Percentiles rank a stretch among this genome's conserved stretches.
These are phyloP conservation scores for Drosophila burlai DNA, from an alignment of 1,140 invertebrate genomes.

Conservation along the genomic window DNA sequence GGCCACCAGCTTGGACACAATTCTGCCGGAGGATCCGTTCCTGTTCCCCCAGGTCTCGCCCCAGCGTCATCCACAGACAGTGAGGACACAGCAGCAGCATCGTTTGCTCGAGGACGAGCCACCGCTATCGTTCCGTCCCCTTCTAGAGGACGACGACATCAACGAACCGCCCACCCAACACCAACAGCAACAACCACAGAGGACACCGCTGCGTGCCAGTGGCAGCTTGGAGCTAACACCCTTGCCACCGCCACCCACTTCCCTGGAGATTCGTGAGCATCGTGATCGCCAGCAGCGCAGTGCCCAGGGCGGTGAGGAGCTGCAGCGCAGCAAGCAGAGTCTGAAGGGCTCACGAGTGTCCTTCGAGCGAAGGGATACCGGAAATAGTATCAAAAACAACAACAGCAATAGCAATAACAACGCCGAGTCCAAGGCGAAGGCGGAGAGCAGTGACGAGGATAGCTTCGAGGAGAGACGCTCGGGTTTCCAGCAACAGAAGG, in stretches of 20 bases:
- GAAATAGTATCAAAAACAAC: conserved; percentile 14
- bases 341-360: conserved; percentile 81
- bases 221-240: conserved; percentile 72
- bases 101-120: conserved; percentile 60
- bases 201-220: conserved; percentile 54
- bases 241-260: conserved; percentile 73
- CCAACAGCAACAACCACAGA: conserved; percentile 22
- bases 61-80: conserved; percentile 62
- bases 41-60: conserved; percentile 72
- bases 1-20: conserved; percentile 84
- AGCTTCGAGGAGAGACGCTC: conserved; percentile 80
- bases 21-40: conserved; percentile 82
- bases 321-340: conserved; percentile 80
- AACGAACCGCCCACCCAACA: conserved; percentile 65
- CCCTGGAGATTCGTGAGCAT: conserved; percentile 63
- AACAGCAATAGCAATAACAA: conserved; percentile 12
- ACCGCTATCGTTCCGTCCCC: conserved; percentile 74
- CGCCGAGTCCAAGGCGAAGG: conserved; percentile 17
- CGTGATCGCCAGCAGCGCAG: conserved; percentile 76
- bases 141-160: conserved; percentile 76
- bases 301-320: conserved; percentile 58
- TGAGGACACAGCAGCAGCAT: conserved; percentile 39
- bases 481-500: conserved; percentile 83
- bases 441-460: conserved; percentile 82
- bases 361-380: conserved; percentile 56